Evolutionary conservation across 2,888 invertebrate genomes (phyloP), one percentile per base, ranked within the genome.

Genomic region (Lepidochitona cinerea): DNA sequence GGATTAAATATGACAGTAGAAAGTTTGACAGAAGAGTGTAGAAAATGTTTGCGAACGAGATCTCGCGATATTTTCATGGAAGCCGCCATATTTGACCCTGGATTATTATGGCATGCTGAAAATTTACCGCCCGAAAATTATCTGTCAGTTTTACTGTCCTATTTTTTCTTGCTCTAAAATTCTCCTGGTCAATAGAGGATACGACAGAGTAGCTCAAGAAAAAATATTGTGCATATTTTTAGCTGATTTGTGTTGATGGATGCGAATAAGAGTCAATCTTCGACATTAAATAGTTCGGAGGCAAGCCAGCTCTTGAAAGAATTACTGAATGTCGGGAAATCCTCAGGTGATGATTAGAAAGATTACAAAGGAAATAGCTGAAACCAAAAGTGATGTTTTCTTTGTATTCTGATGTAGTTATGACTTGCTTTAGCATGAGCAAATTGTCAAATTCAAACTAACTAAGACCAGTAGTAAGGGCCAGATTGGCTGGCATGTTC

Each of bases 291-390:
- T 32, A 59, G 66, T 66, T 66, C 64, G 59, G 87, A 86, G 80
- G 85, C 87, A 81, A 85, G 85, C 79, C 84, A 82, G 81, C 83
- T 85, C 82, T 80, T 87, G 81, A 84, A 83, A 75, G 85, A 86
- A 70, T 75, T 87, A 69, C 80, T 85, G 72, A 84, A 83, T 69
- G 71, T 71, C n/a, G 71, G 71, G 14, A 70, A 70, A 52, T 52
- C 70, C 29, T 23, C 53, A 52, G 35, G 35, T 35, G n/a, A 36
- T n/a, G n/a, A n/a, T n/a, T n/a, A n/a, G n/a, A n/a, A n/a, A n/a
- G n/a, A n/a, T n/a, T n/a, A n/a, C n/a, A n/a, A n/a, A n/a, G n/a
- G n/a, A n/a, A n/a, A n/a, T n/a, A n/a, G n/a, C n/a, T n/a, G n/a
- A n/a, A n/a, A n/a, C n/a, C n/a, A n/a, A n/a, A n/a, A n/a, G n/a